Evolutionary conservation across 2,113 vertebrate genomes (phyloP).

Genomic region (Neodontobutis hainanensis): DNA sequence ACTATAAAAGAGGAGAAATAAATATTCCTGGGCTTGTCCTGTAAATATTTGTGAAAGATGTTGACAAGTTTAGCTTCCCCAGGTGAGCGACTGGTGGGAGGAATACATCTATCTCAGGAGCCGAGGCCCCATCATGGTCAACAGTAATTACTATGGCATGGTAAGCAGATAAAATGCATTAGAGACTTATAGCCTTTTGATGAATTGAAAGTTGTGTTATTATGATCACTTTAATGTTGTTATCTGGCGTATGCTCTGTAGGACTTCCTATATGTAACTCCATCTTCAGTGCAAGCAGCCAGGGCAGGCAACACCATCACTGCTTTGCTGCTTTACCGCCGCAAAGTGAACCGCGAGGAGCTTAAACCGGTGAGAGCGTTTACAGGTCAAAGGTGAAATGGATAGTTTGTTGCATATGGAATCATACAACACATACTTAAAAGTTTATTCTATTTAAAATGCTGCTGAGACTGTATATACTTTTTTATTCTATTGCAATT

Average conservation of each 20-base stretch:
- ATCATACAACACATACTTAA: no score
- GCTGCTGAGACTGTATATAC: no score
- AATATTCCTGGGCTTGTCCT: no score
- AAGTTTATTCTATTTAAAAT: no score
- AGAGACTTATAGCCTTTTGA: neutral
- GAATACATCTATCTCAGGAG: conserved; percentile 87
- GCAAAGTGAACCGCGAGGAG: conserved; percentile 91
- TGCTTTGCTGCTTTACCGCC: conserved; percentile 88
- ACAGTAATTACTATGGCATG: conserved; percentile 92
- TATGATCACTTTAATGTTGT: neutral
- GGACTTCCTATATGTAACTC: conserved; percentile 87
- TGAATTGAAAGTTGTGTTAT: neutral
- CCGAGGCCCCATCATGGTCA: conserved; percentile 85
- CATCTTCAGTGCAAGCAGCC: conserved; percentile 88
- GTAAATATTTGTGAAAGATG: neutral
- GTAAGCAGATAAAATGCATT: conserved; percentile 62
- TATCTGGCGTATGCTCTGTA: conserved; percentile 37
- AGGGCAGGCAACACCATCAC: conserved; percentile 91
- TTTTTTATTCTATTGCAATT: no score
- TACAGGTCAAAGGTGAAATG: no score
- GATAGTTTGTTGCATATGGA: no score
- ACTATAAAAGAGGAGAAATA: no score
- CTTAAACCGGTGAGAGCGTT: conserved; percentile 85
- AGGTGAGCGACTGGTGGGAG: conserved; percentile 96
- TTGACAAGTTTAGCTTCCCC: neutral